Percentiles rank a stretch among this genome's conserved stretches.
phyloP scores from a whole-genome alignment of 1,140 invertebrate species.

The Linepithema humile region DNA sequence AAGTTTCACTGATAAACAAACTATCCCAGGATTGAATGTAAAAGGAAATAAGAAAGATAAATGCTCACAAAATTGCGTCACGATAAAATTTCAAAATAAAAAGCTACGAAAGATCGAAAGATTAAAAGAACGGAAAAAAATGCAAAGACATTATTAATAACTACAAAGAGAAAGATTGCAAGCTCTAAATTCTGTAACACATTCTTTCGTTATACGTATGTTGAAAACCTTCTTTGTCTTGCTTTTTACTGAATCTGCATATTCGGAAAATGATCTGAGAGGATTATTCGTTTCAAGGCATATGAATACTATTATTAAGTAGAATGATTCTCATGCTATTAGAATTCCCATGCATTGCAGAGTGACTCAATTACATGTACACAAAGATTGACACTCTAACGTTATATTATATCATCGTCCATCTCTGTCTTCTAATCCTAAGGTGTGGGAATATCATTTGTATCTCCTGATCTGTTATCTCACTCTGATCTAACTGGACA shows the following conservation, averaged over 20 bases:
- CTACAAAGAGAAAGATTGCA: constrained; percentile 50
- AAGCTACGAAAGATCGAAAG: constrained; percentile 40
- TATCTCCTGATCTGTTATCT: constrained; percentile 9
- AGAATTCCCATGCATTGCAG: constrained; percentile 63
- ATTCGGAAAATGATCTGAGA: constrained; percentile 23
- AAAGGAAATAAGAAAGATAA: constrained; percentile 37
- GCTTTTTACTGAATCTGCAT: constrained; percentile 25
- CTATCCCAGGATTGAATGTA: neutral
- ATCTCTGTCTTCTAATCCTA: constrained; percentile 30
- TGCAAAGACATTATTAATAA: constrained; percentile 37
- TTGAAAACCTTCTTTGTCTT: neutral
- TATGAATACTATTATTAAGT: constrained; percentile 54
- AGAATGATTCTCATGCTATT: constrained; percentile 66
- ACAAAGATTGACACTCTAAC: constrained; percentile 4
- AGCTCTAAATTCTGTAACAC: constrained; percentile 51
- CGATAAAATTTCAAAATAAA: constrained; percentile 37
- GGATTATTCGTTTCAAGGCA: constrained; percentile 33
- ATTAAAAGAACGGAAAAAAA: constrained; percentile 48
- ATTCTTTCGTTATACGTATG: neutral
- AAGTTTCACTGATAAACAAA: constrained; percentile 11
- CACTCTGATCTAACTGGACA: neutral
- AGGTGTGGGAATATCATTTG: constrained; percentile 5
- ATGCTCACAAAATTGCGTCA: constrained; percentile 22
- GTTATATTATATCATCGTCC: neutral
- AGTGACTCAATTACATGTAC: constrained; percentile 49